Evolutionary conservation across 2,888 invertebrate genomes (phyloP).

Genomic region (Arge pagana): DNA sequence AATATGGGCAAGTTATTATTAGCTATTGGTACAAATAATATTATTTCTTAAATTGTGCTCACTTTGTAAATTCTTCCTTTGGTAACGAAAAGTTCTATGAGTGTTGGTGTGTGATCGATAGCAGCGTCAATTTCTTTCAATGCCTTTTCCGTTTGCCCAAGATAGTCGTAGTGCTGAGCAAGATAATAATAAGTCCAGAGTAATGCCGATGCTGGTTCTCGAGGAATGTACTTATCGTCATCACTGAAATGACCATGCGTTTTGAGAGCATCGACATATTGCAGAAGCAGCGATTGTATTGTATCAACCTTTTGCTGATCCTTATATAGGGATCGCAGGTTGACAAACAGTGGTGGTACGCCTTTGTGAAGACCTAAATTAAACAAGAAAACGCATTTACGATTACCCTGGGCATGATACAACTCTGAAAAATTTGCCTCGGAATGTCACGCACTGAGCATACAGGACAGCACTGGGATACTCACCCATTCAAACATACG

Average conservation of each 20-base stretch:
- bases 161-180: conserved; percentile 94
- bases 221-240: conserved; percentile 67
- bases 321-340: conserved; percentile 70
- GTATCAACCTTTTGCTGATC: conserved; percentile 68
- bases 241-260: conserved; percentile 74
- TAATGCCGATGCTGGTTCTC: conserved; percentile 92
- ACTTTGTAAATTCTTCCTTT: conserved; percentile 97
- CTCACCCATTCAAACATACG: too few species aligned
- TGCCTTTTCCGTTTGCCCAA: conserved; percentile 82
- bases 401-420: too few species aligned
- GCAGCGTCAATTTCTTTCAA: conserved; percentile 90
- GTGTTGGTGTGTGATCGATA: conserved; percentile 97
- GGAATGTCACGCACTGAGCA: too few species aligned
- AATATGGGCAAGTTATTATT: conserved; percentile 9
- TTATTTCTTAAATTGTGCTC: too few species aligned
- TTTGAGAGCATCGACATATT: conserved; percentile 82
- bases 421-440: too few species aligned
- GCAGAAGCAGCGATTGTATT: conserved; percentile 82
- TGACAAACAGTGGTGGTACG: conserved; percentile 96
- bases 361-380: conserved; percentile 85
- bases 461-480: too few species aligned
- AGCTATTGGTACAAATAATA: background rate
- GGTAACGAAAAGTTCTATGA: conserved; percentile 95
- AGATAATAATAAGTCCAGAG: conserved; percentile 96
- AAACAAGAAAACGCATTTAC: too few species aligned